A percentile compares a stretch with the other conserved stretches of the same genome.
These are phyloP conservation scores for Sturnira hondurensis DNA, from an alignment of 2,113 vertebrate genomes.

Conservation along the genomic window DNA sequence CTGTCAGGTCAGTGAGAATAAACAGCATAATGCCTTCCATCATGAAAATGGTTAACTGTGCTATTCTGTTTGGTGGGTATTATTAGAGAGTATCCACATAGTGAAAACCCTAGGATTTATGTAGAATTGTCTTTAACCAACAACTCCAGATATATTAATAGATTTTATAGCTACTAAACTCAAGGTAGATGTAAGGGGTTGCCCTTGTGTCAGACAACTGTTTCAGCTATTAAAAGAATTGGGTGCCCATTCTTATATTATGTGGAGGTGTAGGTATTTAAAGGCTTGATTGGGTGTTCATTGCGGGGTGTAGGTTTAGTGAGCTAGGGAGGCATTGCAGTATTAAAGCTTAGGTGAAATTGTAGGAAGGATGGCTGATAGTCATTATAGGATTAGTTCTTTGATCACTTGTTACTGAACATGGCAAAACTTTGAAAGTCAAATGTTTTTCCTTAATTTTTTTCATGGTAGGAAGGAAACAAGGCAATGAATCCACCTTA, in stretches of 20 bases:
- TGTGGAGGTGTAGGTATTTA: not conserved
- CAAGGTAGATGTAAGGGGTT: not conserved
- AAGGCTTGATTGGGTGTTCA: not conserved
- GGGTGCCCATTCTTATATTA: not conserved
- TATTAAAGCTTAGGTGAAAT: not conserved
- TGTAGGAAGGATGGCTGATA: not conserved
- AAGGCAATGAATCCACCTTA: not conserved
- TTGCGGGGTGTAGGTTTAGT: not conserved
- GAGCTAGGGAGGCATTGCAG: not conserved
- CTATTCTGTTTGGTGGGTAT: not conserved
- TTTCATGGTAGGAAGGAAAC: not conserved
- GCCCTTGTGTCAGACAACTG: not conserved
- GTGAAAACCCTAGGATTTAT: not conserved
- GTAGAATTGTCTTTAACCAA: not conserved
- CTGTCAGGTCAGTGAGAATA: not conserved
- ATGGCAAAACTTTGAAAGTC: not conserved
- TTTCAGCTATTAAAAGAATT: not conserved
- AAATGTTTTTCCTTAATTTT: constrained; percentile 3
- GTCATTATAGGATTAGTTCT: not conserved
- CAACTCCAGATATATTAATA: not conserved
- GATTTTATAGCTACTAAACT: not conserved
- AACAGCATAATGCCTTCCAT: not conserved
- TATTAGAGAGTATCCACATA: not conserved
- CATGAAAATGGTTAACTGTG: not conserved
- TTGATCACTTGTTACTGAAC: not conserved